Conservation (phyloP, 1,140 invertebrate species). For the Steinernema khuongi region DNA sequence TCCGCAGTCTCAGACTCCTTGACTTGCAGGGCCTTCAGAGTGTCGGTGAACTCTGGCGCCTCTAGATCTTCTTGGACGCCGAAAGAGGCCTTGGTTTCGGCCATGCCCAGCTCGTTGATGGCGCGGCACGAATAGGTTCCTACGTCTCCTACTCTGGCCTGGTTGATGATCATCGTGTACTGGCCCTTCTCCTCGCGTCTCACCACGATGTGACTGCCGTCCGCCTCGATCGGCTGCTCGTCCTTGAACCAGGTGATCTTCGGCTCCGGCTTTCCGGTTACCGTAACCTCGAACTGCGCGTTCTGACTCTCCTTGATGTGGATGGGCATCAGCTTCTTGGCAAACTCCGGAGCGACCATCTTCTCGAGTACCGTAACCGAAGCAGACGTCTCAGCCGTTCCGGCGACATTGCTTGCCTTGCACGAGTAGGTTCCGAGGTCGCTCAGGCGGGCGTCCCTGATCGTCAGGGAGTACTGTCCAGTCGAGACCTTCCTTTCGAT, state of each 20-base stretch:
- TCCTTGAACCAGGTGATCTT: constrained; percentile 71
- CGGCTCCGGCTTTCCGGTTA: constrained; percentile 77
- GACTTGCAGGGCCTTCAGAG: constrained; percentile 44
- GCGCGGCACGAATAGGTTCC: constrained; percentile 43
- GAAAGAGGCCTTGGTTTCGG: constrained; percentile 35
- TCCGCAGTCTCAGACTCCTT: constrained; percentile 73
- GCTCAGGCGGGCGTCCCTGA: constrained; percentile 29
- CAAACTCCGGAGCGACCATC: constrained; percentile 41
- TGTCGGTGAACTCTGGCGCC: constrained; percentile 46
- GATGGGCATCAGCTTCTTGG: constrained; percentile 40
- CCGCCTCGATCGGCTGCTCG: constrained; percentile 69
- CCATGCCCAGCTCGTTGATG: constrained; percentile 46
- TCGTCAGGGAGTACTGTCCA: constrained; percentile 31
- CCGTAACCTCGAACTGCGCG: constrained; percentile 70
- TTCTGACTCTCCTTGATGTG: constrained; percentile 69
- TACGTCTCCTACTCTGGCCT: constrained; percentile 19
- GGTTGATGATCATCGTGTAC: constrained; percentile 29
- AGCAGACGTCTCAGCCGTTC: constrained; percentile 15
- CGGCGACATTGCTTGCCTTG: constrained; percentile 30
- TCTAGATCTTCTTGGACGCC: constrained; percentile 67
- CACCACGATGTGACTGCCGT: constrained; percentile 62
- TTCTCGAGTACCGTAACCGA: background rate
- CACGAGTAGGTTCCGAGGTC: constrained; percentile 39
- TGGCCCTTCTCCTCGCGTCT: constrained; percentile 25
- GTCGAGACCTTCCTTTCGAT: constrained; percentile 60